phyloP scores from a whole-genome alignment of 2,888 invertebrate genomes.

The Chrysolina americana region DNA sequence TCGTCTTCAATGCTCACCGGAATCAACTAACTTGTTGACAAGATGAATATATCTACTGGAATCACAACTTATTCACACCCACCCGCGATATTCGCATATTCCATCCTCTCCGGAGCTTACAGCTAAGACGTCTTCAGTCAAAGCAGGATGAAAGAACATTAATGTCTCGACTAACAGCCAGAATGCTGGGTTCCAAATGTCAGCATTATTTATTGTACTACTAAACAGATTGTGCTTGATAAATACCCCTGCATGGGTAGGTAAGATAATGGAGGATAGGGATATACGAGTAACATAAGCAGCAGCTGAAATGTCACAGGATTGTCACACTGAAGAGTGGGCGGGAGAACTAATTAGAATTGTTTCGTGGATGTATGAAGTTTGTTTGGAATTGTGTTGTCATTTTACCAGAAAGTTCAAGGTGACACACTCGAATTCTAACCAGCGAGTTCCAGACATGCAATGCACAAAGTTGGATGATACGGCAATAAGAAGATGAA shows the following conservation, averaged over 20 bases:
- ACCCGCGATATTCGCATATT: background rate
- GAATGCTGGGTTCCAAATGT: conserved; percentile 25
- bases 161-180: background rate
- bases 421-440: background rate
- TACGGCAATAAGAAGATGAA: background rate
- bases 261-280: conserved; percentile 6
- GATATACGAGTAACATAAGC: background rate
- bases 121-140: conserved; percentile 11
- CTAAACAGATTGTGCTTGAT: conserved; percentile 33
- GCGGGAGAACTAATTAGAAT: conserved; percentile 15
- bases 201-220: conserved; percentile 28
- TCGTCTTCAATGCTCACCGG: too few relatives aligned
- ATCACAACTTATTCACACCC: background rate
- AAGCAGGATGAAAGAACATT: conserved; percentile 18
- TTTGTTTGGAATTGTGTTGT: conserved; percentile 10
- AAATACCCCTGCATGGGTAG: conserved; percentile 23
- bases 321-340: background rate
- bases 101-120: background rate
- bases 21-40: background rate
- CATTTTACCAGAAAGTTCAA: background rate
- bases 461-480: background rate
- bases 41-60: background rate
- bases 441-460: background rate
- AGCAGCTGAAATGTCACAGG: conserved; percentile 14
- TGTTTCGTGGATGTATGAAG: background rate